Percentiles rank a stretch among this genome's conserved stretches.
phyloP scores from a whole-genome alignment of 1,140 invertebrate genomes.

The Centruroides sculpturatus region DNA sequence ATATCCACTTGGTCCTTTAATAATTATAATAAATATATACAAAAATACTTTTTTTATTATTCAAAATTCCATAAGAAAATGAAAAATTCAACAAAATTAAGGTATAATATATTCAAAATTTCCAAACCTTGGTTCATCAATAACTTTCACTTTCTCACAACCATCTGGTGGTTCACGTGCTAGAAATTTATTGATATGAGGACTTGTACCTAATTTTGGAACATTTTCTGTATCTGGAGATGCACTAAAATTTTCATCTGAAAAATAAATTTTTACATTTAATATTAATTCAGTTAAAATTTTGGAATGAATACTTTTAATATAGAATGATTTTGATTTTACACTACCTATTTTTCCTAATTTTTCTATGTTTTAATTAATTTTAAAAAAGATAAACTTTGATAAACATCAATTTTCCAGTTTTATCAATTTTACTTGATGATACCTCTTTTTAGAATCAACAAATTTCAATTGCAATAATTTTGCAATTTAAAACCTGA shows the following conservation, averaged over 20 bases:
- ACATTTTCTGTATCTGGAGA: constrained; percentile 20
- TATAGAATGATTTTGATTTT: no score
- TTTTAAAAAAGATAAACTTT: no score
- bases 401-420: no score
- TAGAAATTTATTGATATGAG: constrained; percentile 66
- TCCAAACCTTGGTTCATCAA: constrained; percentile 43
- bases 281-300: no score
- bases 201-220: constrained; percentile 47
- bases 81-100: neutral
- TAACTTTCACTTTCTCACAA: constrained; percentile 60
- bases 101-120: neutral
- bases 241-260: constrained; percentile 4
- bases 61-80: neutral
- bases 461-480: no score
- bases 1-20: no score
- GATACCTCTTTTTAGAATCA: no score
- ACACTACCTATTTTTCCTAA: no score
- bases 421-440: no score
- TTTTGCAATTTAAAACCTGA: no score
- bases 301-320: no score
- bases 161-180: constrained; percentile 73
- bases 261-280: neutral
- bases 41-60: neutral
- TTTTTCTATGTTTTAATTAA: no score
- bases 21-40: neutral